phyloP scores from a whole-genome alignment of 1,140 invertebrate species.

The Bactericera cockerelli region DNA sequence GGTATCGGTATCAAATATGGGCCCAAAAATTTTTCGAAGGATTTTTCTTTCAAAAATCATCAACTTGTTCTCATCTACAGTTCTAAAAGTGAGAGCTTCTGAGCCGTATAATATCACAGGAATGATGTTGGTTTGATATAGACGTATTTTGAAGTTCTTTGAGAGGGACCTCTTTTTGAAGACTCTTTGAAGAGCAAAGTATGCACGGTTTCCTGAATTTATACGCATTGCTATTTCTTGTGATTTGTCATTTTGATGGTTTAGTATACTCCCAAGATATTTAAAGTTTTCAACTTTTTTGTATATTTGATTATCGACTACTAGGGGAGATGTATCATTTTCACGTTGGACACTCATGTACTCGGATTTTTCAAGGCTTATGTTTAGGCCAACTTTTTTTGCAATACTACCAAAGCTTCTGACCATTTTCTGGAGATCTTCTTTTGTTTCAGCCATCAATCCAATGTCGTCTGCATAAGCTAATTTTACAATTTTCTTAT shows the following conservation, averaged over 20 bases:
- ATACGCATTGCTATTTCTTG: too few relatives aligned
- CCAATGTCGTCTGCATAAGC: conserved; percentile 19
- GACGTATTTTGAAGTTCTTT: conserved; percentile 6
- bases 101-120: conserved; percentile 7
- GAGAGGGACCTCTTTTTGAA: conserved; percentile 3
- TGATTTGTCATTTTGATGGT: too few relatives aligned
- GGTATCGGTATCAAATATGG: not conserved
- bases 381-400: conserved; percentile 12
- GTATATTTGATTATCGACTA: conserved; percentile 9
- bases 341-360: conserved; percentile 8
- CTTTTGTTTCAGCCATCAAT: conserved; percentile 15
- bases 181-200: not conserved
- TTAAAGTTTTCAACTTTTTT: conserved; percentile 13
- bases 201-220: not conserved
- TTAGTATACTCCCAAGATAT: conserved; percentile 12
- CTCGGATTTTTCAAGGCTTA: conserved; percentile 14
- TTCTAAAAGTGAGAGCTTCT: not conserved
- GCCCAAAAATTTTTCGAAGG: conserved; percentile 7
- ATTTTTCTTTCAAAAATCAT: conserved; percentile 9
- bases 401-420: conserved; percentile 12
- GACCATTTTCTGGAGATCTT: conserved; percentile 16
- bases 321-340: not conserved
- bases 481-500: conserved; percentile 14
- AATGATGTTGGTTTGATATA: not conserved
- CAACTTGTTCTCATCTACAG: not conserved